These are phyloP conservation scores for Phorcus lineatus DNA, from an alignment of 2,888 invertebrate species.

Conservation along the genomic window DNA sequence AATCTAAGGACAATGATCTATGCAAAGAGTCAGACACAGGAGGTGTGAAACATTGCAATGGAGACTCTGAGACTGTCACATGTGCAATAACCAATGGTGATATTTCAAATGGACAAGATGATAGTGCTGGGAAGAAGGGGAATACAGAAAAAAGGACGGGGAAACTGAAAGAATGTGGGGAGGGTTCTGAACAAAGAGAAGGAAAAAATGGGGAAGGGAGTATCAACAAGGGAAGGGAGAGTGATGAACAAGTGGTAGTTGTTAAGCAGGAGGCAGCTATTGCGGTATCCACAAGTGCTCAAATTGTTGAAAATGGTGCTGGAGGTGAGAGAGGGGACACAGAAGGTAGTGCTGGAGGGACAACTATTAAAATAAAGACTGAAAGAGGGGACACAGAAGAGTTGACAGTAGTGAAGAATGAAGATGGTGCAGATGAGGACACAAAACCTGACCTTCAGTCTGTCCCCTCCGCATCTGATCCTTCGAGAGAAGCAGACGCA, in stretches of 20 bases:
- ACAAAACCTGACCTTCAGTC: background rate
- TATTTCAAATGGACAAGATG: background rate
- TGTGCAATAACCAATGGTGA: constrained; percentile 7
- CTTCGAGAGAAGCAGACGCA: background rate
- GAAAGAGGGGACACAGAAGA: background rate
- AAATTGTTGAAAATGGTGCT: background rate
- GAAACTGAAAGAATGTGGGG: background rate
- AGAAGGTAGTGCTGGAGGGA: background rate
- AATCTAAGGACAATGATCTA: constrained; percentile 26
- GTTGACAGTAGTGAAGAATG: background rate
- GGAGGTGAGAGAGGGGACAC: background rate
- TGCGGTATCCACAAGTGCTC: background rate
- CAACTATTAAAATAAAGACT: background rate
- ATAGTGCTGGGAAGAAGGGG: background rate
- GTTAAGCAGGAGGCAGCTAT: too few species aligned
- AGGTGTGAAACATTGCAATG: background rate
- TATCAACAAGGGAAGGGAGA: background rate
- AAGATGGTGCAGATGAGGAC: background rate
- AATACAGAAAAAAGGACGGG: background rate
- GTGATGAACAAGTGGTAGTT: too few species aligned
- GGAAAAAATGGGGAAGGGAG: background rate
- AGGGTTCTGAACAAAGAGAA: background rate
- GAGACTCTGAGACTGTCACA: background rate
- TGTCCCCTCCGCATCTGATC: background rate
- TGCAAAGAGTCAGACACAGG: background rate